Evolutionary conservation across 2,113 vertebrate genomes (phyloP), one percentile per base, ranked within the genome.

Genomic region (Suncus etruscus): DNA sequence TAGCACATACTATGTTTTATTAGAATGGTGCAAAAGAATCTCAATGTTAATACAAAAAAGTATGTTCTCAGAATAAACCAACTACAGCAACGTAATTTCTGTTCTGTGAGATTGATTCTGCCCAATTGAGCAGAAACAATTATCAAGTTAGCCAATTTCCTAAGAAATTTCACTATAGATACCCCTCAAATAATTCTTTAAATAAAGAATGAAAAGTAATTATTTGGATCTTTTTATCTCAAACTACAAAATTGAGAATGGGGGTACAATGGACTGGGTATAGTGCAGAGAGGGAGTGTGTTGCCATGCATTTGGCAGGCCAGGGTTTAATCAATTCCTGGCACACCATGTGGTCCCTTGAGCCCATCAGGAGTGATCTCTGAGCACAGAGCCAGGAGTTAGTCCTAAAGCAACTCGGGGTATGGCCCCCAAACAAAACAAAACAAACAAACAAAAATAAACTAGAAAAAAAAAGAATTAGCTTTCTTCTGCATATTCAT

Each of bases 211-310:
- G 51, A 48, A 2, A 1, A 72, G 69, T 31, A 18, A n/a, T 72
- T 72, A 32, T 47, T 76, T 77, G 66, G 29, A 24, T 27, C 29
- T 27, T 11, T 48, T 2, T 1, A 25, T 63, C 25, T 89, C 22
- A 74, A 91, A 83, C 69, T 88, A 80, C 8, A 69, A 94, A 88
- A 91, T 51, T 39, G 39, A 39, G 39, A 39, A 39, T 39, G 39
- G 39, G 39, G 39, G 39, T 39, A 39, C 3, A 39, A 39, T 39
- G 39, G 39, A 39, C 3, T 39, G 39, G 39, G 39, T 39, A 5
- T 39, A 39, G 39, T 5, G 39, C 39, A 39, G 39, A 39, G 39
- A 39, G 39, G 39, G 39, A 39, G 39, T 3, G 39, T 39, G 39
- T 39, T 39, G 39, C 39, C 39, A 3, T 39, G 39, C 39, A 39